phyloP scores from a whole-genome alignment of 2,888 invertebrate genomes.

The Ommatoiulus sabulosus region DNA sequence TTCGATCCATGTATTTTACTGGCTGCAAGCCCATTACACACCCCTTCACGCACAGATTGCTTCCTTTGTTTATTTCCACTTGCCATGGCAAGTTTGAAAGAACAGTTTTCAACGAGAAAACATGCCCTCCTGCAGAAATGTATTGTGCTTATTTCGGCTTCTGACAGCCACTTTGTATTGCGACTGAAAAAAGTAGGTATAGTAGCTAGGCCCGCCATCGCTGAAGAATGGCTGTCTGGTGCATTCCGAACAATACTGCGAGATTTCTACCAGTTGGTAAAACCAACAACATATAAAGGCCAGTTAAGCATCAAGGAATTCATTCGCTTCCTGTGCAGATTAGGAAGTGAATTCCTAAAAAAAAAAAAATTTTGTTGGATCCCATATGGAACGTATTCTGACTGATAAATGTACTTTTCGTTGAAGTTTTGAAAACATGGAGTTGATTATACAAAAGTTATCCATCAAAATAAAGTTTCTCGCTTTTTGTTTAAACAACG shows the following conservation, averaged over 20 bases:
- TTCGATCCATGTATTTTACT: slow-evolving; percentile 34
- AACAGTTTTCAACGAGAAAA: background rate
- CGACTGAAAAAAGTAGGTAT: background rate
- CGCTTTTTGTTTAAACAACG: no score
- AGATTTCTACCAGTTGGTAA: slow-evolving; percentile 20
- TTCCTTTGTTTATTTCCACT: slow-evolving; percentile 34
- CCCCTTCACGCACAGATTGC: slow-evolving; percentile 34
- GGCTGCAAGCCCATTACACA: slow-evolving; percentile 31
- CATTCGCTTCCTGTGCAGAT: background rate
- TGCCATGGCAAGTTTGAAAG: slow-evolving; percentile 26
- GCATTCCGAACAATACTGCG: slow-evolving; percentile 1
- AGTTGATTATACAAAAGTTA: background rate
- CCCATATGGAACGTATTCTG: background rate
- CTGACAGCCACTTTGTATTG: slow-evolving; percentile 34
- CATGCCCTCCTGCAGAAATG: slow-evolving; percentile 26
- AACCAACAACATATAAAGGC: background rate
- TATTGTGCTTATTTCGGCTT: background rate
- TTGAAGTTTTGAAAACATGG: no score
- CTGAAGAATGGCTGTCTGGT: background rate
- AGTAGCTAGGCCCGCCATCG: background rate
- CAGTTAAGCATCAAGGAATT: background rate
- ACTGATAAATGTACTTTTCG: background rate
- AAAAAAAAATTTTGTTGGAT: background rate
- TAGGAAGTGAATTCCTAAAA: background rate
- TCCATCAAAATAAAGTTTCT: no score